Evolutionary conservation across 1,140 invertebrate species (phyloP).

Genomic region (Dendroctonus ponderosae): DNA sequence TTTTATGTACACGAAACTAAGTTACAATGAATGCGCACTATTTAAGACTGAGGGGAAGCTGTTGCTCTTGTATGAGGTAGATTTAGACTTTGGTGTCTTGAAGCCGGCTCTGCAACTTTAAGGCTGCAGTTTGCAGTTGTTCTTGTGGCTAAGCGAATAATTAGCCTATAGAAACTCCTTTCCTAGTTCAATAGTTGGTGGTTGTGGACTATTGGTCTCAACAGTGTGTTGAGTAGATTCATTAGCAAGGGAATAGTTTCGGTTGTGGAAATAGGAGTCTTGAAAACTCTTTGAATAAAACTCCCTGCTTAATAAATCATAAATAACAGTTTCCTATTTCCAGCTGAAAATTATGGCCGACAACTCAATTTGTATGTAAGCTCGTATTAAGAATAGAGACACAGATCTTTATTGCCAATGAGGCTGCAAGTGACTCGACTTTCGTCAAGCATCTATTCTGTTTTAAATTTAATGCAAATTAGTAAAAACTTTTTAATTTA

Average conservation of each 20-base stretch:
- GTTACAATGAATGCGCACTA: constrained; percentile 15
- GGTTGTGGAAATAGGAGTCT: neutral
- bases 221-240: neutral
- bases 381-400: neutral
- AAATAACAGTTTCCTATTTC: no score
- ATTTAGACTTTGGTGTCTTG: constrained; percentile 1
- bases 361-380: neutral
- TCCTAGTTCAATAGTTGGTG: neutral
- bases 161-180: neutral
- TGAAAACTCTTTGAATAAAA: neutral
- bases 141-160: no score
- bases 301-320: no score
- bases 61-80: constrained; percentile 20
- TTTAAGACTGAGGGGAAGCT: constrained; percentile 41
- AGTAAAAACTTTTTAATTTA: neutral
- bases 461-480: neutral
- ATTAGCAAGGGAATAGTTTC: neutral
- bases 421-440: neutral
- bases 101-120: neutral
- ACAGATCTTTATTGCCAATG: neutral
- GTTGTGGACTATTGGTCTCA: neutral
- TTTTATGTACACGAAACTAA: constrained; percentile 28
- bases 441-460: neutral
- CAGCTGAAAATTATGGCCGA: neutral
- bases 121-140: neutral